Evolutionary conservation across 1,140 invertebrate genomes (phyloP).

Genomic region (Drosophila sproati): DNA sequence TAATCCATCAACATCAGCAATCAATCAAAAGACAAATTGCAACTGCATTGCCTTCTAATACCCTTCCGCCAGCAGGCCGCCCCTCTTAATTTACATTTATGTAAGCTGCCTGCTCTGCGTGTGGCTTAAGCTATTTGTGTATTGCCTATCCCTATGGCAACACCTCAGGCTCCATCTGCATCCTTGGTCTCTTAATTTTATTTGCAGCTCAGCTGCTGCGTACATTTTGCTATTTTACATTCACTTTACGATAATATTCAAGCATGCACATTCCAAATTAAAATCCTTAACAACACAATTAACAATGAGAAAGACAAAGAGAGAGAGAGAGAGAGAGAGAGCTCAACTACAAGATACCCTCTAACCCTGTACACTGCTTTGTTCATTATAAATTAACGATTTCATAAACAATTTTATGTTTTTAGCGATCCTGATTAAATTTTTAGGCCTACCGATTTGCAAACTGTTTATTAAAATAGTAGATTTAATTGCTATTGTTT

Average conservation of each 20-base stretch:
- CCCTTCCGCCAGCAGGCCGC: background rate
- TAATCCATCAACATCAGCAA: constrained; percentile 34
- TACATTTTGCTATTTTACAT: constrained; percentile 23
- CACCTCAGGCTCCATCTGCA: constrained; percentile 3
- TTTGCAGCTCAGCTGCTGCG: constrained; percentile 26
- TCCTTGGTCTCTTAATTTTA: constrained; percentile 33
- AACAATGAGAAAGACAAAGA: background rate
- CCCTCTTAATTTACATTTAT: background rate
- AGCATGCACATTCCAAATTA: constrained; percentile 19
- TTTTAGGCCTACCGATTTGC: too few species aligned
- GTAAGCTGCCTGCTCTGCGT: background rate
- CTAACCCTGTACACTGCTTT: too few species aligned
- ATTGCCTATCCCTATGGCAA: constrained; percentile 27
- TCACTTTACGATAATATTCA: constrained; percentile 5
- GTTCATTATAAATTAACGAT: too few species aligned
- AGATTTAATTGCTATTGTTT: too few species aligned
- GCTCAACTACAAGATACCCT: background rate
- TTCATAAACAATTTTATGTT: too few species aligned
- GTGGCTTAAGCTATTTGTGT: constrained; percentile 39
- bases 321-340: background rate
- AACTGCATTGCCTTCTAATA: constrained; percentile 28
- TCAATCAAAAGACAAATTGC: constrained; percentile 33
- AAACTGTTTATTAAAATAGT: too few species aligned
- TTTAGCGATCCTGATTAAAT: too few species aligned
- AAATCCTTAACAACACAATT: constrained; percentile 1